phyloP scores from a whole-genome alignment of 1,140 invertebrate species.

The Melanaphis sacchari region DNA sequence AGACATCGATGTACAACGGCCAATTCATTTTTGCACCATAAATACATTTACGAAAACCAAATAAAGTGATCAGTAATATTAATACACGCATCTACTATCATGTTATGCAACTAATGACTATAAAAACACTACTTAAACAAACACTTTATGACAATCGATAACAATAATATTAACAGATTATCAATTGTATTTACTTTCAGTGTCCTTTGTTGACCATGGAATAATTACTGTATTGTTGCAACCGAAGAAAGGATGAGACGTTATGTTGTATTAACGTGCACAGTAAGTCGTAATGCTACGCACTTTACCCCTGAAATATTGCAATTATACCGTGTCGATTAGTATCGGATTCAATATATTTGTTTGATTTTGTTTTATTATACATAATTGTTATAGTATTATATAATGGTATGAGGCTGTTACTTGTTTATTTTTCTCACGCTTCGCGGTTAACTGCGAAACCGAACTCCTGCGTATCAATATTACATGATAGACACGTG shows the following conservation, averaged over 20 bases:
- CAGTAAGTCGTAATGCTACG: background rate
- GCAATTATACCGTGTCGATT: background rate
- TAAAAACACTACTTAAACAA: background rate
- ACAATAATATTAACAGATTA: background rate
- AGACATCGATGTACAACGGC: too few species aligned
- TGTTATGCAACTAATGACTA: background rate
- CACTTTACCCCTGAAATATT: background rate
- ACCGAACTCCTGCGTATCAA: background rate
- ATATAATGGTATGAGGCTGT: background rate
- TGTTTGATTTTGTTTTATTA: background rate
- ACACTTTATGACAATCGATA: background rate
- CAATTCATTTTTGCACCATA: too few species aligned
- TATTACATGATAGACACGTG: background rate
- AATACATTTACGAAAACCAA: too few species aligned
- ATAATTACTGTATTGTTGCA: background rate
- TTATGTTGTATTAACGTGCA: background rate
- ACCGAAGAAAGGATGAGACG: background rate
- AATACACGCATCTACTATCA: too few species aligned
- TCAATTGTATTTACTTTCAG: background rate
- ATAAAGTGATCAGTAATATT: too few species aligned
- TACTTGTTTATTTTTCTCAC: constrained; percentile 5
- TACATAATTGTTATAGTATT: background rate
- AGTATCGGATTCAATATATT: background rate
- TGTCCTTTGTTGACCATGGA: background rate
- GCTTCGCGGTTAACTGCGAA: background rate